A percentile compares a stretch with the other conserved stretches of the same genome.
These are phyloP conservation scores for Lutjanus argentimaculatus DNA, from an alignment of 2,797 vertebrate genomes.

Conservation along the genomic window DNA sequence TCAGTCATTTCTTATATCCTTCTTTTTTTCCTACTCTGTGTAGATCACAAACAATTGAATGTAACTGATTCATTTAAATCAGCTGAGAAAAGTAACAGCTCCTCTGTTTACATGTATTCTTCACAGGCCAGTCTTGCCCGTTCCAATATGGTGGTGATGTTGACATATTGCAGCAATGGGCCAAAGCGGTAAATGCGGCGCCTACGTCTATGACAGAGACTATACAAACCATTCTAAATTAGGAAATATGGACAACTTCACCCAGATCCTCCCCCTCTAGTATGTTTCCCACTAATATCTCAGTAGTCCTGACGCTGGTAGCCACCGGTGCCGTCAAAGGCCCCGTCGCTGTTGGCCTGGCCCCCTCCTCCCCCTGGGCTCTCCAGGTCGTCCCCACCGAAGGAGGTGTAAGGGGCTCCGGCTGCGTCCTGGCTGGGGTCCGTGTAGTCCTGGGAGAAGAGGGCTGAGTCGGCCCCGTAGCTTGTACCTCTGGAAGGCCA, in stretches of 20 bases:
- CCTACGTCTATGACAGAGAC: no score
- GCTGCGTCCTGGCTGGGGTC: constrained; percentile 95
- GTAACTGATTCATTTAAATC: no score
- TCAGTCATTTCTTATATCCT: no score
- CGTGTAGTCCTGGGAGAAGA: constrained; percentile 98
- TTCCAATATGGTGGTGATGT: no score
- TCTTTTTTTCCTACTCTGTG: no score
- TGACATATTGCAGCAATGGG: no score
- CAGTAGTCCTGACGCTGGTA: constrained; percentile 95
- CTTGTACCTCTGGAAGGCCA: constrained; percentile 94
- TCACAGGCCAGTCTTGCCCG: no score
- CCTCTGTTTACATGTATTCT: no score
- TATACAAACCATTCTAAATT: constrained; percentile 20
- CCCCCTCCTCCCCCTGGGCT: constrained; percentile 84
- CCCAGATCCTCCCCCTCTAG: background rate
- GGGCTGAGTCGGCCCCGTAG: constrained; percentile 96
- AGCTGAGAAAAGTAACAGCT: no score
- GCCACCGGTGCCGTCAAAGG: constrained; percentile 89
- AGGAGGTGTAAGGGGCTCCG: constrained; percentile 90
- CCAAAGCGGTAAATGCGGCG: no score
- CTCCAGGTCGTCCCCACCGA: constrained; percentile 84
- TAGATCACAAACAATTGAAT: no score
- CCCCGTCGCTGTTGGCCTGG: constrained; percentile 86
- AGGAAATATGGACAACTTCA: constrained; percentile 43
- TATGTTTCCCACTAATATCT: constrained; percentile 31